Conservation (phyloP, 2,888 invertebrate species). For the Drosophila bunnanda region DNA sequence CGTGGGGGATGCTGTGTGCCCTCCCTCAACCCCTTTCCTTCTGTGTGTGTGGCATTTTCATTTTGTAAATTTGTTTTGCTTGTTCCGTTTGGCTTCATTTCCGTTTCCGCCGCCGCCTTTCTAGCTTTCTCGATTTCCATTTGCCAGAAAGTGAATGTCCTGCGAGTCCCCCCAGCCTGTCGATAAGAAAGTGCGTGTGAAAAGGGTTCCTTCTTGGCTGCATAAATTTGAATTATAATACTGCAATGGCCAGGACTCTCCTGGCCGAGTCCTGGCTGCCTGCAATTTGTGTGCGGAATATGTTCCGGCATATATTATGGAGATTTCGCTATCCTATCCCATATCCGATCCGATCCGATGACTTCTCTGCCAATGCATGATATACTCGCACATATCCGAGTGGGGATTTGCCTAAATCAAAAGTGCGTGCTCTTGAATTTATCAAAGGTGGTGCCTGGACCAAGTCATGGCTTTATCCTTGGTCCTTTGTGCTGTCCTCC, state of each 20-base stretch:
- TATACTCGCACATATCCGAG: constrained; percentile 69
- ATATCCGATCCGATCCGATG: constrained; percentile 40
- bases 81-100: constrained; percentile 79
- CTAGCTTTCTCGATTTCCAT: constrained; percentile 48
- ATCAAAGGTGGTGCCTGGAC: constrained; percentile 69
- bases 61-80: constrained; percentile 81
- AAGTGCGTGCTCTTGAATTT: constrained; percentile 81
- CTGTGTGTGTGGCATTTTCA: constrained; percentile 70
- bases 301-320: constrained; percentile 85
- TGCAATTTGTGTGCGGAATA: constrained; percentile 85
- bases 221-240: constrained; percentile 82
- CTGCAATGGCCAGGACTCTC: constrained; percentile 43
- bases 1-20: constrained; percentile 66
- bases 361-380: constrained; percentile 74
- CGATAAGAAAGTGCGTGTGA: constrained; percentile 77
- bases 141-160: constrained; percentile 49
- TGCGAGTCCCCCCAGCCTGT: constrained; percentile 54
- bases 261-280: constrained; percentile 56
- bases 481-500: constrained; percentile 33
- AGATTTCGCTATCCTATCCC: constrained; percentile 72
- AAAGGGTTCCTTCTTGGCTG: constrained; percentile 73
- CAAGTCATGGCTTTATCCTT: constrained; percentile 24
- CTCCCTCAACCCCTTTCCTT: constrained; percentile 10
- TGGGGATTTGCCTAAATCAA: constrained; percentile 76
- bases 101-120: constrained; percentile 63